Conservation (phyloP, 2,797 vertebrate species). For the Danio choprae region DNA sequence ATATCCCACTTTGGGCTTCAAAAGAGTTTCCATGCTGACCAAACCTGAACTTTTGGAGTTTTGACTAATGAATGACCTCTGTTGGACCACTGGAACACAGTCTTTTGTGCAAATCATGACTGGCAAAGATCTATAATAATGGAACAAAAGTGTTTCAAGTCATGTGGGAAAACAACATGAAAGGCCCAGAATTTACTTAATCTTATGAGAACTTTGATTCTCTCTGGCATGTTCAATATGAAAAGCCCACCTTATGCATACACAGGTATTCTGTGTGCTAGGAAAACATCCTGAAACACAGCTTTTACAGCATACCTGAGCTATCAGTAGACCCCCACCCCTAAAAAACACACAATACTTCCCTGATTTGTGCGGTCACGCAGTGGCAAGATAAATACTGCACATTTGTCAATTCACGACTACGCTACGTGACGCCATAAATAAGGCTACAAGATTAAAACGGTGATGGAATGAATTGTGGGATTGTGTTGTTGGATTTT, state of each 20-base stretch:
- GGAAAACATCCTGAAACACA: background rate
- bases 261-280: background rate
- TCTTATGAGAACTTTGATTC: conserved; percentile 18
- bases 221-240: background rate
- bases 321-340: background rate
- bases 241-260: background rate
- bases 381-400: background rate
- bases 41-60: background rate
- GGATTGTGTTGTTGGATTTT: conserved; percentile 5
- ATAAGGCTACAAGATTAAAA: background rate
- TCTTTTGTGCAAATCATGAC: background rate
- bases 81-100: background rate
- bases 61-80: conserved; percentile 16
- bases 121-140: background rate
- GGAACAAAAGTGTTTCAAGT: background rate
- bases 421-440: background rate
- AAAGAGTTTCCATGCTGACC: background rate
- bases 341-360: background rate
- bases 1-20: background rate
- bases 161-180: conserved; percentile 22
- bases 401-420: background rate
- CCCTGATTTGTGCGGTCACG: background rate
- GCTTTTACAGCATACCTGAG: background rate
- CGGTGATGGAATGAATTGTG: background rate
- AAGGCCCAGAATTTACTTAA: conserved; percentile 5